Conservation (phyloP, 2,797 vertebrate genomes). For the Sarcoramphus papa region DNA sequence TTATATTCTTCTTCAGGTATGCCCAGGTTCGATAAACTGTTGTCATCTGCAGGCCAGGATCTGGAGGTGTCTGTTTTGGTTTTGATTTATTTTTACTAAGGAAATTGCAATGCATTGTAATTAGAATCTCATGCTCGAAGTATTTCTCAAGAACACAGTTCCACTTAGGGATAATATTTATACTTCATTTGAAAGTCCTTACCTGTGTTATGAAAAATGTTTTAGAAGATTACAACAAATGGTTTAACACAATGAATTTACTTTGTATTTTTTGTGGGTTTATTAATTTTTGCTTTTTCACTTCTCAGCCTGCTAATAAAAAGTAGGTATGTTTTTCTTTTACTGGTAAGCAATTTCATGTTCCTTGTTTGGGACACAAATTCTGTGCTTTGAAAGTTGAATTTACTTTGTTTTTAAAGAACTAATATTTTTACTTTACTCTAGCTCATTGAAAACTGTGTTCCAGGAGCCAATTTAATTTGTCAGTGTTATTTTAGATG, state of each 20-base stretch:
- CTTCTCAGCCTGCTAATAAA: neutral
- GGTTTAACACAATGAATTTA: neutral
- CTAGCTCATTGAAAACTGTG: neutral
- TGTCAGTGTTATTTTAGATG: neutral
- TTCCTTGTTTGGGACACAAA: neutral
- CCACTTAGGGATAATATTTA: neutral
- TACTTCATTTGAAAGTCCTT: neutral
- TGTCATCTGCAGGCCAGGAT: neutral
- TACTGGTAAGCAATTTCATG: neutral
- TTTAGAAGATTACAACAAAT: neutral
- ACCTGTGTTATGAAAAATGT: neutral
- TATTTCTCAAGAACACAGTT: neutral
- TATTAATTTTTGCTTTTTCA: neutral
- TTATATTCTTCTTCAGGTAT: neutral
- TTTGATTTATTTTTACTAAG: neutral
- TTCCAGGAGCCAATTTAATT: neutral
- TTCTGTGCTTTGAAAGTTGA: neutral
- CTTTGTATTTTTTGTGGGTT: neutral
- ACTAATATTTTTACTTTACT: neutral
- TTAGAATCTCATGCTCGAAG: neutral
- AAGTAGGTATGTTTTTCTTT: neutral
- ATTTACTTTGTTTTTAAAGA: neutral
- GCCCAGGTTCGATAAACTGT: neutral
- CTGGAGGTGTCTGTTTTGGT: neutral
- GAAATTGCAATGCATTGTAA: neutral